Conservation (phyloP, 2,797 vertebrate species). For the Halcyon smyrnensis region DNA sequence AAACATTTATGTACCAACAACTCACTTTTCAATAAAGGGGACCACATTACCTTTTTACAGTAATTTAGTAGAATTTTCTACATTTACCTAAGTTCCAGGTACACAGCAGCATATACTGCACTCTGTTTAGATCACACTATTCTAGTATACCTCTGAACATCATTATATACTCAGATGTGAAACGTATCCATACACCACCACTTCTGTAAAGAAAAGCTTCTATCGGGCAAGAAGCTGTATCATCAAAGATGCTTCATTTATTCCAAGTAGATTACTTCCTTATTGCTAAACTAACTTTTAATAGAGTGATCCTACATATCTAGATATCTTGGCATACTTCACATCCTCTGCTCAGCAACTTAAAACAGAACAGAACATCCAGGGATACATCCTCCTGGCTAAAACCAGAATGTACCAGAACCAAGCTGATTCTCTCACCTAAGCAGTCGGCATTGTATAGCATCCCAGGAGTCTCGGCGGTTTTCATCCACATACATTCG, state of each 20-base stretch:
- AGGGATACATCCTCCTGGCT: not conserved
- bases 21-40: not conserved
- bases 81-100: not conserved
- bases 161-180: not conserved
- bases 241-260: not conserved
- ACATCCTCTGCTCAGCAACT: not conserved
- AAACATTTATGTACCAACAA: not conserved
- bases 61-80: not conserved
- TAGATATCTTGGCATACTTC: not conserved
- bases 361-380: not conserved
- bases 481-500: conserved; percentile 91
- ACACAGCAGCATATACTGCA: not conserved
- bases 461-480: conserved; percentile 87
- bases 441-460: conserved; percentile 91
- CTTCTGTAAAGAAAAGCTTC: not conserved
- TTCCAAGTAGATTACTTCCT: not conserved
- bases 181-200: not conserved
- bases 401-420: not conserved
- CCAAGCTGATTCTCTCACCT: conserved; percentile 79
- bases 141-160: not conserved
- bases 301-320: not conserved
- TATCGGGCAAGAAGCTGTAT: not conserved
- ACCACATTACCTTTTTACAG: not conserved
- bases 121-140: not conserved
- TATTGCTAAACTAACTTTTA: not conserved